Percentiles rank a stretch among this genome's conserved stretches.
Conservation (phyloP, 1,140 invertebrate genomes). For the Microvelia longipes region DNA sequence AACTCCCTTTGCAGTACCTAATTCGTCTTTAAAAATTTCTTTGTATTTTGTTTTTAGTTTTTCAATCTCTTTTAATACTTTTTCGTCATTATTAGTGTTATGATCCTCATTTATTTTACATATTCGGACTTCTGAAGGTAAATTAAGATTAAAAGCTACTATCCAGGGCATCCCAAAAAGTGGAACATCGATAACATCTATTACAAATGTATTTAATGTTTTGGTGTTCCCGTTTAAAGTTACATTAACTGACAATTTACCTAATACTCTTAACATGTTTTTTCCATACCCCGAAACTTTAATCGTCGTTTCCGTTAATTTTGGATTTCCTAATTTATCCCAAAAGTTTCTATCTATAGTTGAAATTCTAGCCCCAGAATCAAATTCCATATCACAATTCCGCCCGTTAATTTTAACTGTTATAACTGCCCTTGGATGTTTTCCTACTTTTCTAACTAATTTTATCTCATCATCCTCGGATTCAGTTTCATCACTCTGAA, state of each 20-base stretch:
- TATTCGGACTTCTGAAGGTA: not conserved
- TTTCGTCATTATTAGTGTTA: not conserved
- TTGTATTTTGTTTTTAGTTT: not conserved
- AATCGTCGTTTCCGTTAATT: not conserved
- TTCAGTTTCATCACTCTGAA: not conserved
- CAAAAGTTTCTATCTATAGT: not conserved
- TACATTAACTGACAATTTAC: not conserved
- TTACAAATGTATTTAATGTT: not conserved
- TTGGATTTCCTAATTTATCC: not conserved
- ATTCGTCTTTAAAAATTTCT: not conserved
- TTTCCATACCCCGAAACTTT: not conserved
- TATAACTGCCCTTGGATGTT: not conserved
- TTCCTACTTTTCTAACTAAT: not conserved
- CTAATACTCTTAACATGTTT: not conserved
- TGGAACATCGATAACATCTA: not conserved
- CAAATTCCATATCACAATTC: not conserved
- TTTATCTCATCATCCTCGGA: not conserved
- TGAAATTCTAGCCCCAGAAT: not conserved
- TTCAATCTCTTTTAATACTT: not conserved
- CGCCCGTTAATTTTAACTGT: not conserved
- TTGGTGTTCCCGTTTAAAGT: not conserved
- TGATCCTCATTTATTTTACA: not conserved
- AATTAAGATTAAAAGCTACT: not conserved
- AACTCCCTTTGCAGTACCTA: not conserved
- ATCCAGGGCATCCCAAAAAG: not conserved